Percentiles rank a stretch among this genome's conserved stretches.
Conservation (phyloP, 2,113 vertebrate genomes). For the Neodon shergylaensis region DNA sequence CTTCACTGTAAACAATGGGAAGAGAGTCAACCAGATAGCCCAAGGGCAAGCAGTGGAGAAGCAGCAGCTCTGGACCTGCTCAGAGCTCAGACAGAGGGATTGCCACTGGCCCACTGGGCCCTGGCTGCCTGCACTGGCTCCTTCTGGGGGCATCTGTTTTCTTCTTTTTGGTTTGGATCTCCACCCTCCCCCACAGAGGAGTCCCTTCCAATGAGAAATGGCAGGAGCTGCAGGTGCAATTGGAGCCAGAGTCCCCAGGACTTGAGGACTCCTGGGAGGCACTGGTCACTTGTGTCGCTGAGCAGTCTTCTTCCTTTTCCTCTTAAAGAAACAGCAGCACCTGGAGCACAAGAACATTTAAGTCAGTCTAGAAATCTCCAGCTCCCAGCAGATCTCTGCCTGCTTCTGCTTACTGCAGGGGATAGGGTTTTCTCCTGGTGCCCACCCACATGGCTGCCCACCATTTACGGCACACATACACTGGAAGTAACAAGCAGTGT, state of each 20-base stretch:
- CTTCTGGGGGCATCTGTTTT: constrained; percentile 85
- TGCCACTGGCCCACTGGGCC: constrained; percentile 77
- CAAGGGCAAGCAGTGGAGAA: constrained; percentile 80
- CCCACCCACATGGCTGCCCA: constrained; percentile 44
- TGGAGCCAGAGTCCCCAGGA: constrained; percentile 80
- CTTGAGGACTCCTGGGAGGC: constrained; percentile 82
- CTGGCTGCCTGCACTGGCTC: constrained; percentile 82
- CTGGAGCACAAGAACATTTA: constrained; percentile 86
- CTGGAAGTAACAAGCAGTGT: background rate
- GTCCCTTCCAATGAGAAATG: constrained; percentile 87
- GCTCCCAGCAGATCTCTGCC: background rate
- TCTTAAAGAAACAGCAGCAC: constrained; percentile 99
- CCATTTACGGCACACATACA: background rate
- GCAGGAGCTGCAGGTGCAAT: constrained; percentile 85
- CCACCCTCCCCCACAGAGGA: constrained; percentile 84
- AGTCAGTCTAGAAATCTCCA: background rate
- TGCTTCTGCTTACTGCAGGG: constrained; percentile 2
- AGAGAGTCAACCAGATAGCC: constrained; percentile 86
- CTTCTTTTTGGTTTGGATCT: constrained; percentile 89
- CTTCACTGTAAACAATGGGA: constrained; percentile 85
- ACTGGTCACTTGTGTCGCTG: constrained; percentile 96
- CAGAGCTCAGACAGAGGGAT: constrained; percentile 83
- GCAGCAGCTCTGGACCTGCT: constrained; percentile 84
- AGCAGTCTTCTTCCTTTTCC: constrained; percentile 99
- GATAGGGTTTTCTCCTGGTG: background rate